phyloP scores from a whole-genome alignment of 1,140 invertebrate species.

The Euwallacea fornicatus region DNA sequence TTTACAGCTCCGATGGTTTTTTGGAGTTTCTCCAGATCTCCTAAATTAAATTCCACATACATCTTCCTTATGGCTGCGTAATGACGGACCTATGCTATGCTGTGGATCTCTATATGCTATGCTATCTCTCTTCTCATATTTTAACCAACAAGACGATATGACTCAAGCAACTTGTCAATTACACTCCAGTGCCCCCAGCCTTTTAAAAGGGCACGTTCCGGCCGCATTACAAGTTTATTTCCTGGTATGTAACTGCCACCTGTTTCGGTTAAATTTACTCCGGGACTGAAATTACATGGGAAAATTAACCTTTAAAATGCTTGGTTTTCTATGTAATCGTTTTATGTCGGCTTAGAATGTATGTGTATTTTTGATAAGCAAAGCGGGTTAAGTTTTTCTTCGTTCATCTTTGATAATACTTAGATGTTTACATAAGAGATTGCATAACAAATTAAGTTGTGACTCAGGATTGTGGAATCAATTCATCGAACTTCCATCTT shows the following conservation, averaged over 20 bases:
- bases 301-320: neutral
- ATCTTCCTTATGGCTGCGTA: no score
- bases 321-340: neutral
- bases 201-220: conserved; percentile 28
- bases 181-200: neutral
- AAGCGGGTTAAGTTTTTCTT: neutral
- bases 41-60: no score
- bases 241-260: conserved; percentile 16
- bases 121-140: no score
- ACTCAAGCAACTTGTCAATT: conserved; percentile 5
- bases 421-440: neutral
- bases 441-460: neutral
- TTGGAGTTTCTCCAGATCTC: no score
- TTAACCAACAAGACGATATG: neutral
- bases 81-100: no score
- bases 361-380: no score
- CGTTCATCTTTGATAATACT: neutral
- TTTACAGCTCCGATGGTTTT: no score
- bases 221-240: conserved; percentile 28
- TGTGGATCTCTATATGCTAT: neutral
- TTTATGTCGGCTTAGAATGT: neutral
- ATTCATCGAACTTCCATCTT: no score
- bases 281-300: conserved; percentile 1
- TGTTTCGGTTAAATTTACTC: conserved; percentile 16
- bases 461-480: no score